Evolutionary conservation across 2,888 invertebrate genomes (phyloP), one percentile per base, ranked within the genome.

Genomic region (Nemurella pictetii): DNA sequence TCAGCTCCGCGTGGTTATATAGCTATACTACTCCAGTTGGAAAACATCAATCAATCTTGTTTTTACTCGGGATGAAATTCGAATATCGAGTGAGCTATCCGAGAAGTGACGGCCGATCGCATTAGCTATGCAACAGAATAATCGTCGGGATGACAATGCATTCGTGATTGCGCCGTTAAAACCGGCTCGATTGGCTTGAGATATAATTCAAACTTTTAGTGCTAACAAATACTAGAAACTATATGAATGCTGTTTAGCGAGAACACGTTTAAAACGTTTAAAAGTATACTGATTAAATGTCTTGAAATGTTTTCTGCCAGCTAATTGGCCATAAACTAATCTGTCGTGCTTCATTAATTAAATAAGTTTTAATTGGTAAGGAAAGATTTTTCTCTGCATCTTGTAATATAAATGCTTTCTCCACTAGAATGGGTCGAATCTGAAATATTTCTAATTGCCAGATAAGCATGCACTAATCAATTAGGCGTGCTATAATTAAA

Each of bases 11-110:
- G 20, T 55, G 75, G 2, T 75, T 28, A 75, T 4, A 28, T 7
- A 28, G 30, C 78, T 28, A 28, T 78, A 78, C 30, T 78, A 78
- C 30, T n/a, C 78, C 30, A n/a, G 26, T 80, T 80, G 75, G 78
- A 84, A 84, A 84, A 85, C 82, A 80, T 85, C 78, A 75, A 75
- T 75, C 75, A 75, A 26, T 75, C 27, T 28, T 75, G 27, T 26
- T 75, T 75, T 28, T 27, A 5, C 75, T 75, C 75, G 75, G 26
- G 55, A 55, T 55, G 55, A 55, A 55, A 20, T 55, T 55, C 55
- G 20, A 55, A 55, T 55, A 55, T 55, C 55, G 55, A 55, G 55
- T 55, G 55, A 55, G 55, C 55, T 55, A 55, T 55, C 55, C 3
- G 55, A 20, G 55, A 55, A n/a, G 15, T 55, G 55, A 55, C 55